Conservation (phyloP, 2,113 vertebrate species). For the Sminthopsis crassicaudata region DNA sequence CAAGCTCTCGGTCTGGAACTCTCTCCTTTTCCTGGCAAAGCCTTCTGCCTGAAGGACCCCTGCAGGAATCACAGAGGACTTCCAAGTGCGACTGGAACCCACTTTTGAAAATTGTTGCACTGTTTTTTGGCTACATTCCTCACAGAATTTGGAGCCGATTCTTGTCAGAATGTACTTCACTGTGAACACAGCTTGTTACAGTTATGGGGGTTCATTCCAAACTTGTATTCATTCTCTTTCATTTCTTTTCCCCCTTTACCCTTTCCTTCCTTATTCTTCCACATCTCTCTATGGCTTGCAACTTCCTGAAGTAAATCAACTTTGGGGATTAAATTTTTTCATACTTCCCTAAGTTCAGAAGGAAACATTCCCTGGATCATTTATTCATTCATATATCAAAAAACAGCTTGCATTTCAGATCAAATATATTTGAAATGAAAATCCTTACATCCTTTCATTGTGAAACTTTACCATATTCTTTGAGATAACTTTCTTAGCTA, state of each 20-base stretch:
- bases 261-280: not conserved
- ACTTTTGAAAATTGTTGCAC: conserved; percentile 20
- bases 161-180: conserved; percentile 50
- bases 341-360: conserved; percentile 43
- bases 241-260: not conserved
- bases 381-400: conserved; percentile 14
- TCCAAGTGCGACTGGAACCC: conserved; percentile 49
- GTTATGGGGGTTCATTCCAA: conserved; percentile 21
- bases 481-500: not conserved
- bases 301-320: conserved; percentile 59
- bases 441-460: not conserved
- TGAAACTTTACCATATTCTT: not conserved
- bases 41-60: conserved; percentile 18
- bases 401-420: conserved; percentile 16
- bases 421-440: conserved; percentile 37
- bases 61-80: conserved; percentile 18
- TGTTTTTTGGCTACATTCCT: conserved; percentile 51
- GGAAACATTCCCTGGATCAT: conserved; percentile 30
- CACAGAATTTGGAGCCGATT: conserved; percentile 52
- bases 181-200: conserved; percentile 45
- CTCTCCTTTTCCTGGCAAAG: conserved; percentile 46
- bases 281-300: conserved; percentile 24
- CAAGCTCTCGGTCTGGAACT: not conserved
- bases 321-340: conserved; percentile 40
- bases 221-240: not conserved